Evolutionary conservation across 2,888 invertebrate species (phyloP).

Genomic region (Andrena marginata): DNA sequence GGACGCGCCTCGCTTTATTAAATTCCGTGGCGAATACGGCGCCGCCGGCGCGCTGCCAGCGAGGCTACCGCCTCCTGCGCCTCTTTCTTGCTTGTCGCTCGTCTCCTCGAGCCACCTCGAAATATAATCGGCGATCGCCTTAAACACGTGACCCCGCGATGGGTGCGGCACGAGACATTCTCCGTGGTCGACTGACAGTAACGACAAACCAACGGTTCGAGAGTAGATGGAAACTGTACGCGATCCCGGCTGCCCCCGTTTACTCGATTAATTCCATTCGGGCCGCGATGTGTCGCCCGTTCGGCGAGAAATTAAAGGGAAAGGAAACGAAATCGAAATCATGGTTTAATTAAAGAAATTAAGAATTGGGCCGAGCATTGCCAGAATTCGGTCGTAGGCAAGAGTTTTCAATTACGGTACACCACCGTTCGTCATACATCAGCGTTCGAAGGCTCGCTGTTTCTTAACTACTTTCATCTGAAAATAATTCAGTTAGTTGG

Average conservation of each 20-base stretch:
- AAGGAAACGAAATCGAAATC: conserved; percentile 9
- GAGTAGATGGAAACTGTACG: background rate
- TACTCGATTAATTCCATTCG: background rate
- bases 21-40: conserved; percentile 9
- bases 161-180: too few species aligned
- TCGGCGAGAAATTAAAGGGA: background rate
- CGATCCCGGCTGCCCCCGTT: background rate
- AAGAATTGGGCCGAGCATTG: background rate
- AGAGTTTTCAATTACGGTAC: background rate
- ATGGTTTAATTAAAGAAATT: conserved; percentile 1
- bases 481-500: conserved; percentile 27
- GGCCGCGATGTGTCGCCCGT: background rate
- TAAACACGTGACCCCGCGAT: background rate
- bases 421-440: conserved; percentile 19
- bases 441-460: conserved; percentile 4
- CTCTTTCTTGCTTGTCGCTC: background rate
- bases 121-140: background rate
- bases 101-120: background rate
- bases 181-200: too few species aligned
- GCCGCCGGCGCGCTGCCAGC: conserved; percentile 36
- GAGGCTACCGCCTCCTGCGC: conserved; percentile 1
- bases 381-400: background rate
- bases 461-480: conserved; percentile 11
- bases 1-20: conserved; percentile 10
- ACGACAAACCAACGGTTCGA: background rate